Evolutionary conservation across 2,797 vertebrate species (phyloP), one percentile per base, ranked within the genome.

Genomic region (Sebastes cheni): DNA sequence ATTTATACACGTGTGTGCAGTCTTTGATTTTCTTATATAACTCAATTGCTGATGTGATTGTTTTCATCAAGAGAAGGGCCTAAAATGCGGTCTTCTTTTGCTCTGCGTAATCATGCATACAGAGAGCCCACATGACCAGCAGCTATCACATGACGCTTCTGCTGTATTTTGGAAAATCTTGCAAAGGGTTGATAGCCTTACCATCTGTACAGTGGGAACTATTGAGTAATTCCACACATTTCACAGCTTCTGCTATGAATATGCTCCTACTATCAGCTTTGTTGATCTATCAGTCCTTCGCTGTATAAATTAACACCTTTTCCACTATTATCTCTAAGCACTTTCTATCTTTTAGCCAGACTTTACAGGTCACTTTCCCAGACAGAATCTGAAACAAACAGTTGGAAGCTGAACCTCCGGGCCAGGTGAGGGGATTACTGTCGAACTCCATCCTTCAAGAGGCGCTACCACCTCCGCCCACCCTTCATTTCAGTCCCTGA

Each of bases 371-470:
- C 72, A 86, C 56, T 72, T 72, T 84, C 68, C 30, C 80, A 66
- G 79, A 82, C 42, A 75, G 50, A 81, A 70, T 56, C 25, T 79
- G 77, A 86, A 81, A 75, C 75, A 75, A 78, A 81, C 82, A 82
- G 82, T 85, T 56, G 56, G 67, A 66, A 69, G 77, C 59, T 72
- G 74, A 80, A 88, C 71, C 55, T 20, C 52, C 7, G 4, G 65
- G 56, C 58, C 72, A 83, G 82, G 83, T 80, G 66, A 66, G 55
- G 23, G 87, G 89, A 93, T 91, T 91, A 90, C 52, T 92, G 85
- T 90, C 90, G 10, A 39, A 88, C 73, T 84, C 27, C 23, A 83
- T 92, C 73, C 67, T 79, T 89, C 88, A 91, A n/a, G 83, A 68
- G 14, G 11, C 74, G 11, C 56, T 4, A 8, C 55, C 61, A 22